Conservation (phyloP, 2,888 invertebrate species). For the Pyrochroa serraticornis region DNA sequence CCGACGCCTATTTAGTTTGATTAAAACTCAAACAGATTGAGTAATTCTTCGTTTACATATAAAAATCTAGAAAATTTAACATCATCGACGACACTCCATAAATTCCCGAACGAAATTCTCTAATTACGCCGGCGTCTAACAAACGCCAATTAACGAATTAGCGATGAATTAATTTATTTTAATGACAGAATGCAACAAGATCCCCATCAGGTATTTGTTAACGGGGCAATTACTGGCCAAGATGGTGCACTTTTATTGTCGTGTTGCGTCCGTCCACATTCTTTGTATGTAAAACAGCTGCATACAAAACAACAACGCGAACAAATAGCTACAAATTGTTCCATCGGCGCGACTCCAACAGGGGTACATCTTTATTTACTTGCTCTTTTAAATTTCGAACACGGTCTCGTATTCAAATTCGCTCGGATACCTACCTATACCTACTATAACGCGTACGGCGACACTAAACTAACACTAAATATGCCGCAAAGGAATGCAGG, state of each 20-base stretch:
- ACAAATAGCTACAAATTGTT: conserved; percentile 45
- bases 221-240: no score
- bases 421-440: not conserved
- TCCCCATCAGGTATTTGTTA: no score
- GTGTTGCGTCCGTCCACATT: conserved; percentile 31
- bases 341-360: conserved; percentile 27
- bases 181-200: no score
- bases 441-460: not conserved
- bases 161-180: no score
- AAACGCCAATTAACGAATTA: no score
- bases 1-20: no score
- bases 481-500: conserved; percentile 29
- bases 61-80: no score
- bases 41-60: no score
- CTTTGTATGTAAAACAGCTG: conserved; percentile 48
- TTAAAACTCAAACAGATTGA: no score
- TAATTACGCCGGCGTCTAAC: no score
- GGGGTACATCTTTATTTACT: conserved; percentile 34
- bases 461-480: conserved; percentile 26
- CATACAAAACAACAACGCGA: conserved; percentile 37
- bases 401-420: conserved; percentile 25
- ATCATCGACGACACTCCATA: no score
- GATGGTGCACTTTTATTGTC: not conserved
- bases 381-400: conserved; percentile 29
- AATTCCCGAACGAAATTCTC: no score